Evolutionary conservation across 2,888 invertebrate genomes (phyloP).

Genomic region (Lysandra bellargus): DNA sequence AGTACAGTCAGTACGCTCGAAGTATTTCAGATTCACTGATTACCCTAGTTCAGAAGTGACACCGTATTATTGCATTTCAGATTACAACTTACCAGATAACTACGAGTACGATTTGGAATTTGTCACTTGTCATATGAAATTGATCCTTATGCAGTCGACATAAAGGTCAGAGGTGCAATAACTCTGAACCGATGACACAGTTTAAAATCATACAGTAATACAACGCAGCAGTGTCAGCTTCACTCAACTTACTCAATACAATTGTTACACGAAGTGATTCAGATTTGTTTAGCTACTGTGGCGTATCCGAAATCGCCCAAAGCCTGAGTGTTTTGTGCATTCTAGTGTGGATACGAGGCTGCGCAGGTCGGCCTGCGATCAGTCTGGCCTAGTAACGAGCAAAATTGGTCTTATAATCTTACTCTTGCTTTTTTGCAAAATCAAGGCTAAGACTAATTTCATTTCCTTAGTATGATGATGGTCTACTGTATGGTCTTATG

Average conservation of each 20-base stretch:
- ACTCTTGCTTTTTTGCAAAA: too few species aligned
- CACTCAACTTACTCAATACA: neutral
- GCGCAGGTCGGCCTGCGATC: too few species aligned
- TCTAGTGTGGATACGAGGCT: too few species aligned
- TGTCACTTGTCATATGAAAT: neutral
- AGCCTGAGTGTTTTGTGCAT: too few species aligned
- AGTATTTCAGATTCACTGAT: conserved; percentile 11
- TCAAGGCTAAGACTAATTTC: too few species aligned
- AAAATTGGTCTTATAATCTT: too few species aligned
- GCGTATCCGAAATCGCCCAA: too few species aligned
- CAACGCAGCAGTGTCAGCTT: neutral
- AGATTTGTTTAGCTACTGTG: too few species aligned
- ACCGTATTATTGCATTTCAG: conserved; percentile 5
- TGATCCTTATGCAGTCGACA: neutral
- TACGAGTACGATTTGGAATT: neutral
- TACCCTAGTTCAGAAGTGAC: conserved; percentile 13
- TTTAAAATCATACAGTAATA: neutral
- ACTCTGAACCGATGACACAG: neutral
- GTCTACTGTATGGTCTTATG: neutral
- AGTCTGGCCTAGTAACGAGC: too few species aligned
- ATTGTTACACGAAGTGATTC: too few species aligned
- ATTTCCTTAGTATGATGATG: too few species aligned
- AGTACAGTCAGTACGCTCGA: neutral
- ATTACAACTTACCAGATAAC: neutral
- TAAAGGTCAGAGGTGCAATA: neutral